phyloP scores from a whole-genome alignment of 1,140 invertebrate species.

The Matsumurasca onukii region DNA sequence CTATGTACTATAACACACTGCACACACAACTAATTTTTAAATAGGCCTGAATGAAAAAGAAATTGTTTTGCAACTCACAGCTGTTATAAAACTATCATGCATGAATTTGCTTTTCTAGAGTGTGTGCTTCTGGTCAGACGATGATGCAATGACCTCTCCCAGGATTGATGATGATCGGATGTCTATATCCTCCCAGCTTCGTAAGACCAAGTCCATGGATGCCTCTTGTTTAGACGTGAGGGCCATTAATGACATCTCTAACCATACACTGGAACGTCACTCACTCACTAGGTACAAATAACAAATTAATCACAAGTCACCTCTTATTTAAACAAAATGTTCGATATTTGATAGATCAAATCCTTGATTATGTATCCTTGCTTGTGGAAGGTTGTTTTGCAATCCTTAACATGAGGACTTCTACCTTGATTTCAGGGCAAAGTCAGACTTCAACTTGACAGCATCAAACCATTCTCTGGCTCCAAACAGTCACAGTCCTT shows the following conservation, averaged over 20 bases:
- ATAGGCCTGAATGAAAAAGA: too few species aligned
- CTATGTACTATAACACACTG: too few species aligned
- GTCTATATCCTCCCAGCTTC: constrained; percentile 67
- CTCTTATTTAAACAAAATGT: too few species aligned
- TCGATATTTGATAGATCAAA: too few species aligned
- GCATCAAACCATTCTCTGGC: constrained; percentile 59
- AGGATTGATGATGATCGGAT: constrained; percentile 59
- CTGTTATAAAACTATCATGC: too few species aligned
- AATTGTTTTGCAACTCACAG: too few species aligned
- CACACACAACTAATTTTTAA: too few species aligned
- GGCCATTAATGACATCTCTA: constrained; percentile 61
- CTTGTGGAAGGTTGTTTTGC: too few species aligned
- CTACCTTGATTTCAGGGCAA: constrained; percentile 52
- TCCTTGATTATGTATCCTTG: too few species aligned
- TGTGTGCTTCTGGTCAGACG: constrained; percentile 72
- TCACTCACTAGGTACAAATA: constrained; percentile 57
- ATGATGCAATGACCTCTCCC: constrained; percentile 64
- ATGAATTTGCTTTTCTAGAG: constrained; percentile 53
- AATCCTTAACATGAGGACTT: too few species aligned
- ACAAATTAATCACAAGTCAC: too few species aligned
- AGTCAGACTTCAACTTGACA: constrained; percentile 84
- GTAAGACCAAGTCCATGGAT: constrained; percentile 86
- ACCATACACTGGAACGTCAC: constrained; percentile 41
- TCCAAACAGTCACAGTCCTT: constrained; percentile 48
- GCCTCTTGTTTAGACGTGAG: constrained; percentile 81